Base-by-base conservation (phyloP, 2,888 invertebrate species). In the Tuta absoluta region DNA sequence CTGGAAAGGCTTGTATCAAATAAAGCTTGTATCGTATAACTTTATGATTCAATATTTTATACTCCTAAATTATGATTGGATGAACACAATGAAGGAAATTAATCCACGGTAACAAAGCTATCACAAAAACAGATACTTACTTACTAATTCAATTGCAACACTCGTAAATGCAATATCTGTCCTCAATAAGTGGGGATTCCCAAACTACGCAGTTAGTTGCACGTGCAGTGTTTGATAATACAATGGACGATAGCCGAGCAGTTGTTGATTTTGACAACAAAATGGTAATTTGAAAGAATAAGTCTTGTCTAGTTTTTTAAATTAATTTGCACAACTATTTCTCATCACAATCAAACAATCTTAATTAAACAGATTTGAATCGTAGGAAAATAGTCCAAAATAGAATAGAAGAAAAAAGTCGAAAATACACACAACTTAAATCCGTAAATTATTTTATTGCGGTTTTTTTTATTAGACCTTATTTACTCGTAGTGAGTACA, bases 171-270 rank as follows among this genome's bases (percentile, higher is more conserved):
- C 45, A n/a, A 45, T 17, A 33, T 2, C n/a, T 7, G 56, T 19
- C 56, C 56, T 53, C 4, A 1, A 14, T 56, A 56, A 28, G 33
- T 24, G 56, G 56, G 56, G 7, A 33, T 33, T 56, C 56, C 56
- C 56, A 33, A 56, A 56, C 56, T 56, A 33, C 33, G 56, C 56
- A 56, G 56, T 56, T 56, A 33, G 23, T 7, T 33, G 56, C 56
- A 56, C 56, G 56, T 56, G 56, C 56, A 17, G 2, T 14, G 56
- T 33, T 56, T 56, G 28, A 2, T 56, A 24, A 56, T 53, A 14
- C 23, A 23, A n/a, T 17, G n/a, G n/a, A 45, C 45, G 45, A 51
- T 21, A 23, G 10, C 23, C 21, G 23, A 51, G 21, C 23, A 10
- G 1, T 17, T 49, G 49, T 49, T 19, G 51, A 23, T 23, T 21